A percentile compares a stretch with the other conserved stretches of the same genome.
Evolutionary conservation across 2,113 vertebrate species (phyloP).

Genomic region (Ammospiza nelsoni): DNA sequence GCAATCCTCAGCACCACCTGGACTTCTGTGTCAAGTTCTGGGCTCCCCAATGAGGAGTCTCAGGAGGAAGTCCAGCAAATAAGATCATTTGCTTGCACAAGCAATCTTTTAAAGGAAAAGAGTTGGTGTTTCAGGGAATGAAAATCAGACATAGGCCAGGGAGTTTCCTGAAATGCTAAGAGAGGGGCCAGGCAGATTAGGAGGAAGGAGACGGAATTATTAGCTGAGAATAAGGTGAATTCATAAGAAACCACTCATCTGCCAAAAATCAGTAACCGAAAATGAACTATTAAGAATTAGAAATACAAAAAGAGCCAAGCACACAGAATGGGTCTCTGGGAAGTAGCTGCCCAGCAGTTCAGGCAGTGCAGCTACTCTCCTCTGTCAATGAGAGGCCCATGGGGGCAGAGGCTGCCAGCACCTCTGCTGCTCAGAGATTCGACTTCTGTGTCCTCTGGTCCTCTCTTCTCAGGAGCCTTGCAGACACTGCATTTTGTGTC

Average conservation of each 20-base stretch:
- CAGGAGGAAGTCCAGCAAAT: background rate
- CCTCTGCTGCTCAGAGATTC: background rate
- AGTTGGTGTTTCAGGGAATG: background rate
- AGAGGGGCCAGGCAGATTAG: background rate
- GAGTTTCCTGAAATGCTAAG: background rate
- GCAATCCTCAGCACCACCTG: background rate
- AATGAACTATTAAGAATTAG: background rate
- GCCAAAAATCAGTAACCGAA: background rate
- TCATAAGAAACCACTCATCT: background rate
- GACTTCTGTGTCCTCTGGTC: background rate
- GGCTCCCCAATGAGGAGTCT: background rate
- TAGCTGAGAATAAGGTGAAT: background rate
- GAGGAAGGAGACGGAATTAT: background rate
- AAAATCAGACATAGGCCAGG: background rate
- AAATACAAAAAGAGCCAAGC: background rate
- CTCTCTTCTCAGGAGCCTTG: background rate
- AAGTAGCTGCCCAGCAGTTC: background rate
- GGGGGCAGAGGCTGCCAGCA: background rate
- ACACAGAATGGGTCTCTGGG: background rate
- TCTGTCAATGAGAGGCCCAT: background rate
- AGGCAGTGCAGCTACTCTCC: background rate
- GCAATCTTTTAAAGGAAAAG: background rate
- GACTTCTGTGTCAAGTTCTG: background rate
- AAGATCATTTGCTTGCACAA: background rate
- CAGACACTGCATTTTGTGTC: background rate